Evolutionary conservation across 1,140 invertebrate genomes (phyloP).

Genomic region (Popillia japonica): DNA sequence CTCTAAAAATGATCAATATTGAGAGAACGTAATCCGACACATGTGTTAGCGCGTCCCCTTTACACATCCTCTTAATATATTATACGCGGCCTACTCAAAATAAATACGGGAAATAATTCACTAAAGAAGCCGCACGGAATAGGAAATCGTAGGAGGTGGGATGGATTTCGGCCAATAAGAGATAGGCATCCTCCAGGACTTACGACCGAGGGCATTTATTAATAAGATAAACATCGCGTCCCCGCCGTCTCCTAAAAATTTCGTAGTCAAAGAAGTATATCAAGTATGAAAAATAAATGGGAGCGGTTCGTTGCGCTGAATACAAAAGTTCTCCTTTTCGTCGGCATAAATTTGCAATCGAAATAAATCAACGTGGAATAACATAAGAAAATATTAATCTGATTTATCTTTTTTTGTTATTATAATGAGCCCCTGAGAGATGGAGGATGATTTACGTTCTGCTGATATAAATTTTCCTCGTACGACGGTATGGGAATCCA

Average conservation of each 20-base stretch:
- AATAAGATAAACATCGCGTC: conserved; percentile 23
- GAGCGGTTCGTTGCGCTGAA: not conserved
- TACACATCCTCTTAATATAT: not conserved
- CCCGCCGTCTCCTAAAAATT: not conserved
- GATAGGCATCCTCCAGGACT: not conserved
- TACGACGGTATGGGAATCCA: not conserved
- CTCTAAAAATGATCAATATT: conserved; percentile 6
- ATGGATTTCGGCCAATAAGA: not conserved
- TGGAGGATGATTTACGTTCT: conserved; percentile 2
- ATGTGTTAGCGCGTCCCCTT: not conserved
- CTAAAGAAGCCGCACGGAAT: not conserved
- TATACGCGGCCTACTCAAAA: conserved; percentile 1
- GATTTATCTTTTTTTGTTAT: conserved; percentile 29
- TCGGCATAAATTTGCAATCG: conserved; percentile 31
- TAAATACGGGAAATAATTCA: conserved; percentile 11
- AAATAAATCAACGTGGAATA: conserved; percentile 23
- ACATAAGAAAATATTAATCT: conserved; percentile 34
- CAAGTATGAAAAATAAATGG: conserved; percentile 35
- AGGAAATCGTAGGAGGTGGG: not conserved
- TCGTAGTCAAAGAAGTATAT: conserved; percentile 16
- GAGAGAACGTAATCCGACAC: conserved; percentile 13
- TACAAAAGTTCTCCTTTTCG: not conserved
- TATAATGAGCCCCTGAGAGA: not conserved
- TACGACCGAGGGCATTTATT: conserved; percentile 13
- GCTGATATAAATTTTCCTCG: conserved; percentile 1